Conservation (phyloP, 2,888 invertebrate genomes). For the Seira sanloemensis region DNA sequence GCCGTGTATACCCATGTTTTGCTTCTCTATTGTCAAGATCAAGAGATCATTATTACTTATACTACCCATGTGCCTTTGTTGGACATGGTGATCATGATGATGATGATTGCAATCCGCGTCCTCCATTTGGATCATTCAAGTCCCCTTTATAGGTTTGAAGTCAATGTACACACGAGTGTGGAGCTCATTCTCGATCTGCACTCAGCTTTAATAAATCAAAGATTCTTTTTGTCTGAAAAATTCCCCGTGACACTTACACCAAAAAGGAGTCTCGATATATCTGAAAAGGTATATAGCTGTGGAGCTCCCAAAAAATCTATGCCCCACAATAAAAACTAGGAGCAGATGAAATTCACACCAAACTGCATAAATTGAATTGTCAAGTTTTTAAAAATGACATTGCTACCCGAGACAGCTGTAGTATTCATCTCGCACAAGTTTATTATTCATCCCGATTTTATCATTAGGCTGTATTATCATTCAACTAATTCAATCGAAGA, state of each 20-base stretch:
- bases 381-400: neutral
- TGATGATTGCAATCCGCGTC: neutral
- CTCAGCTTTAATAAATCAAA: neutral
- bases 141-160: neutral
- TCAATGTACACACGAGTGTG: neutral
- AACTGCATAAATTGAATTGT: neutral
- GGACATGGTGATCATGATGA: neutral
- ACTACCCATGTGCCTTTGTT: neutral
- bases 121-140: neutral
- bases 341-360: neutral
- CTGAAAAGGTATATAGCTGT: neutral
- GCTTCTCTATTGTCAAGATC: neutral
- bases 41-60: neutral
- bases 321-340: neutral
- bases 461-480: neutral
- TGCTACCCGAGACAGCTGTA: neutral
- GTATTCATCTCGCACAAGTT: too few species aligned
- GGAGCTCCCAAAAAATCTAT: neutral
- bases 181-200: neutral
- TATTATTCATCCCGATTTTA: neutral
- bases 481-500: constrained; percentile 30
- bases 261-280: neutral
- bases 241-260: neutral
- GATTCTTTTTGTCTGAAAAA: neutral
- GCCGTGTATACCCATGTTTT: neutral